These are phyloP conservation scores for Solen grandis DNA, from an alignment of 1,140 invertebrate genomes.

Conservation along the genomic window DNA sequence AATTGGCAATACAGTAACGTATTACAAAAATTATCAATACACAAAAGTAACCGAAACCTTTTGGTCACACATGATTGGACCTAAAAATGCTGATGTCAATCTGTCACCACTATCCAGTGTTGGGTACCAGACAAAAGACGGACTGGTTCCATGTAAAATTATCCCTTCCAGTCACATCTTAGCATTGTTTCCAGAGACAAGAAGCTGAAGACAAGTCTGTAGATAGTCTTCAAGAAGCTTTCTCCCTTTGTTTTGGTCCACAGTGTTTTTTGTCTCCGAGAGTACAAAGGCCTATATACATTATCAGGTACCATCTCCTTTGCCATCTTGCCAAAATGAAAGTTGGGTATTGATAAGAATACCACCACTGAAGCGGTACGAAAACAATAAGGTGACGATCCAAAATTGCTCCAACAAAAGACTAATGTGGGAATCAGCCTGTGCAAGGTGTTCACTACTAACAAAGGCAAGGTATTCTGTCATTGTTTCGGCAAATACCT, in stretches of 20 bases:
- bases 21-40: conserved; percentile 12
- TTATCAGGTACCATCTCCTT: conserved; percentile 45
- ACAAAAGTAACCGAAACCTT: conserved; percentile 29
- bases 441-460: conserved; percentile 36
- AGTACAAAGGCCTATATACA: no score
- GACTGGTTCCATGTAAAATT: no score
- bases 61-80: no score
- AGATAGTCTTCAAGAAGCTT: no score
- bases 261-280: no score
- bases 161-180: conserved; percentile 31
- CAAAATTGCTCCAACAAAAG: conserved; percentile 33
- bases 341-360: conserved; percentile 16
- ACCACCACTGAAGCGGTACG: conserved; percentile 1
- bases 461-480: conserved; percentile 39
- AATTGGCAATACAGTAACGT: conserved; percentile 15
- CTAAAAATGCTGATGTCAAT: conserved; percentile 53
- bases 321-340: conserved; percentile 50
- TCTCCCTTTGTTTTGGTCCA: no score
- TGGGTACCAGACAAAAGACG: no score
- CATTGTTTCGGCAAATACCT: conserved; percentile 57
- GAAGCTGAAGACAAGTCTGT: no score
- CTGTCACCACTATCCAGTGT: no score
- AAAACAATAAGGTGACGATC: conserved; percentile 43
- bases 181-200: conserved; percentile 38
- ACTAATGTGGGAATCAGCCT: conserved; percentile 45